Conservation (phyloP, 2,888 invertebrate species). For the Ariolimax columbianus region DNA sequence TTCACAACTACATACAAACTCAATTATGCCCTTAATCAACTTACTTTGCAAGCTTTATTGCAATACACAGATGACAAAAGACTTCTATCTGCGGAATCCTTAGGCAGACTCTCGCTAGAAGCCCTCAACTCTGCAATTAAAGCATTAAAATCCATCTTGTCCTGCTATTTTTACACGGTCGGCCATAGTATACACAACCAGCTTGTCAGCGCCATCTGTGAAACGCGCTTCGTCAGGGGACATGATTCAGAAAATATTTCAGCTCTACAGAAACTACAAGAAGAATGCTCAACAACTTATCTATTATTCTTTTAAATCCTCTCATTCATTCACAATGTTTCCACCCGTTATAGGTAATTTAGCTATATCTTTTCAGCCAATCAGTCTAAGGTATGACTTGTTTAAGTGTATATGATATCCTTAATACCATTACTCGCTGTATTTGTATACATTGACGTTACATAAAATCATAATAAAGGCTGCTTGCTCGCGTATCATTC, state of each 20-base stretch:
- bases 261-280: neutral
- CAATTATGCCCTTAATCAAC: neutral
- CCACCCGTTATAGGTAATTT: neutral
- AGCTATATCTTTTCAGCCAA: neutral
- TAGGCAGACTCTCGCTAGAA: conserved; percentile 40
- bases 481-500: too few species aligned
- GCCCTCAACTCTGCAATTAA: conserved; percentile 45
- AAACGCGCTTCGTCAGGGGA: conserved; percentile 43
- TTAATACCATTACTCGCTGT: too few species aligned
- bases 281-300: neutral
- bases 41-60: conserved; percentile 51
- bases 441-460: too few species aligned
- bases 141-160: conserved; percentile 46
- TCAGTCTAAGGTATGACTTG: too few species aligned
- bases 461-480: too few species aligned
- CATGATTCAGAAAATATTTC: conserved; percentile 31
- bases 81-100: conserved; percentile 42
- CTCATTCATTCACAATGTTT: neutral
- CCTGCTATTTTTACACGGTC: conserved; percentile 17
- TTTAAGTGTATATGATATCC: too few species aligned
- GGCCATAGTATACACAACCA: conserved; percentile 47
- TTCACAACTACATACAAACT: neutral
- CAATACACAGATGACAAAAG: conserved; percentile 46
- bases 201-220: conserved; percentile 48
- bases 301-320: neutral